Base-by-base conservation (phyloP, 1,140 invertebrate species). In the Caenorhabditis latens region DNA sequence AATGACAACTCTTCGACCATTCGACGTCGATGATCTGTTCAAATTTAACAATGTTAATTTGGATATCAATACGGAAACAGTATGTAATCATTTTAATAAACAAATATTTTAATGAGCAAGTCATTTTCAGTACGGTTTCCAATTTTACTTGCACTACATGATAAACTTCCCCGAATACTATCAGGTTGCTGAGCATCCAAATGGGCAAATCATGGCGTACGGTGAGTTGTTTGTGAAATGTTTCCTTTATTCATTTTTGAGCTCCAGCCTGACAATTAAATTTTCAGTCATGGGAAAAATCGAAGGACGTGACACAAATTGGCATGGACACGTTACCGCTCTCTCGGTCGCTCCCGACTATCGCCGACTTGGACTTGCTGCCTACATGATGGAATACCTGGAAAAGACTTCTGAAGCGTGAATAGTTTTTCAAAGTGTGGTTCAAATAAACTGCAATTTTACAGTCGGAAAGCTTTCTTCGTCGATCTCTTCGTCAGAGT, bases 141-240 rank as follows among this genome's bases (percentile, higher is more conserved):
- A 96, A 2, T 99, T 99, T 94, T 99, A 99, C 91, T 96, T 98
- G 93, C 97, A 98, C 92, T 99, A 99, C 94, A 94, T 99, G 90
- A 96, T 97, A 8, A 96, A 97, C 93, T 99, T 97, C 97, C 97
- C 98, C n/a, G 98, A 99, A 94, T 99, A 98, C 93, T 98, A 99
- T 93, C 96, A 98, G 94, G 95, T 98, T 46, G 96, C 96, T 24
- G 97, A 98, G 94, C 96, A 97, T 57, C 96, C 97, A 19, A 96
- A 95, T 93, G 97, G 97, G 6, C 95, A 97, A 94, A 97, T 99
- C 63, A 99, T 99, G 96, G 98, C 97, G 89, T 99, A 99, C 92
- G 98, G 97, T 98, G 95, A 95, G 95, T 86, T 83, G 71, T 40
- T 21, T 40, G 4, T 55, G 0, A 55, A 55, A 57, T 84, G 87